A percentile compares a stretch with the other conserved stretches of the same genome.
These are phyloP conservation scores for Anabas testudineus DNA, from an alignment of 2,797 vertebrate species.

Conservation along the genomic window DNA sequence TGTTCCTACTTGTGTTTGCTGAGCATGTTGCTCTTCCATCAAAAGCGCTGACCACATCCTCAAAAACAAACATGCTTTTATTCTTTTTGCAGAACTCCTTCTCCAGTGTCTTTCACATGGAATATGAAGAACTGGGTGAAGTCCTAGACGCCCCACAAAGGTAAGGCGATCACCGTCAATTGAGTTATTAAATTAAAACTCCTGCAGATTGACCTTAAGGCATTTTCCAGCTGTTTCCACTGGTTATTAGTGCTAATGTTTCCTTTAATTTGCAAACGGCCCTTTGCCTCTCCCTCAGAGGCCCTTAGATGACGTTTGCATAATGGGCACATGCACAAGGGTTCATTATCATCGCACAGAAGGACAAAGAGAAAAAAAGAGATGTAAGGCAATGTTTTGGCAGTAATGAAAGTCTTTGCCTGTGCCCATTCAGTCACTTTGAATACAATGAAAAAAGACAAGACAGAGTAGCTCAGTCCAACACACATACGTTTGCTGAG, in stretches of 20 bases:
- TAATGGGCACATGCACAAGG: not conserved
- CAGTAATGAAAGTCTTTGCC: slow-evolving; percentile 13
- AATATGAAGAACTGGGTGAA: slow-evolving; percentile 88
- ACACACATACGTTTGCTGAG: slow-evolving; percentile 6
- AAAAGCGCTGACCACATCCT: not conserved
- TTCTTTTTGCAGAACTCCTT: slow-evolving; percentile 90
- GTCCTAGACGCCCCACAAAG: slow-evolving; percentile 85
- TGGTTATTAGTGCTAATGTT: slow-evolving; percentile 30
- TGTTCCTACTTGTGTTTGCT: slow-evolving; percentile 38
- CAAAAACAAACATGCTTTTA: slow-evolving; percentile 19
- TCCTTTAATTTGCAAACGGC: slow-evolving; percentile 31
- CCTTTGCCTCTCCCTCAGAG: slow-evolving; percentile 6
- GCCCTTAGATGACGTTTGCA: not conserved
- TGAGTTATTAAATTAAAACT: slow-evolving; percentile 24
- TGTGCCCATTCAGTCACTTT: slow-evolving; percentile 37
- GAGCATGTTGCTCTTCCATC: not conserved
- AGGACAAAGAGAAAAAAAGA: not conserved
- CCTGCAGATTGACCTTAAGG: slow-evolving; percentile 16
- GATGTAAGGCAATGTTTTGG: slow-evolving; percentile 5
- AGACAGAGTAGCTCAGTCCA: not conserved
- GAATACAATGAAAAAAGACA: slow-evolving; percentile 24
- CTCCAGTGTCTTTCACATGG: slow-evolving; percentile 98
- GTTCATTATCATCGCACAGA: slow-evolving; percentile 23
- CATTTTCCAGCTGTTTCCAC: slow-evolving; percentile 23
- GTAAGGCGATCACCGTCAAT: slow-evolving; percentile 77